Evolutionary conservation across 2,888 invertebrate species (phyloP).

Genomic region (Imbricaverruca yamaguchii): DNA sequence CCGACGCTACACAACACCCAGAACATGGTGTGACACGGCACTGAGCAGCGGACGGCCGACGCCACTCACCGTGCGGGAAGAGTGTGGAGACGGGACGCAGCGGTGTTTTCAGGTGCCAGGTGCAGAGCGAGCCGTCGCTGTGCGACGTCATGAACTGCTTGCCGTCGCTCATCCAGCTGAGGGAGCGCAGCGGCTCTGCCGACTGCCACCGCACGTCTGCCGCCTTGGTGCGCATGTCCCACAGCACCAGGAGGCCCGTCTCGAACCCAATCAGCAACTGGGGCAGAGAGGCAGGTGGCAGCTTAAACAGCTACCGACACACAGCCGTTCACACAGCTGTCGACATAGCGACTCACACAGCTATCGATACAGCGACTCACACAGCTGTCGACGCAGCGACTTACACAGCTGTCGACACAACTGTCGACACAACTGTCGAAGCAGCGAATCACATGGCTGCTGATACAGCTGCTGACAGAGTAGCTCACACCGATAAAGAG

Average conservation of each 20-base stretch:
- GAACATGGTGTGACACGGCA: no score
- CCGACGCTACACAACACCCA: no score
- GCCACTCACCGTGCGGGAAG: constrained; percentile 49
- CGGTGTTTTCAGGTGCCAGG: constrained; percentile 67
- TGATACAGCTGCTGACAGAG: no score
- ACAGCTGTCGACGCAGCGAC: neutral
- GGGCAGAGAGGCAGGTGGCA: constrained; percentile 29
- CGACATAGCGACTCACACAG: neutral
- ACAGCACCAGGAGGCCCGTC: constrained; percentile 84
- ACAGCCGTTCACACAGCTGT: no score
- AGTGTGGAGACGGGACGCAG: constrained; percentile 62
- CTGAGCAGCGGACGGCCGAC: no score
- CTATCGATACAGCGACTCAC: neutral
- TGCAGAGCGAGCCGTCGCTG: constrained; percentile 88
- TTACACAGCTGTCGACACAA: neutral
- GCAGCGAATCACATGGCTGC: no score
- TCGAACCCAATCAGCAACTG: constrained; percentile 95
- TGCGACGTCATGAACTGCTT: constrained; percentile 91
- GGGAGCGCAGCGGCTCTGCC: constrained; percentile 69
- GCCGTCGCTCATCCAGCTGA: constrained; percentile 96
- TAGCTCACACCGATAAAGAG: no score
- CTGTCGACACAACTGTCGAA: neutral
- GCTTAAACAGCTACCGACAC: neutral
- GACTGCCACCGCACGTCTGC: constrained; percentile 79
- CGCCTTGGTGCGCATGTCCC: constrained; percentile 82